These are phyloP conservation scores for Anoura caudifer DNA, from an alignment of 2,113 vertebrate genomes.

Conservation along the genomic window DNA sequence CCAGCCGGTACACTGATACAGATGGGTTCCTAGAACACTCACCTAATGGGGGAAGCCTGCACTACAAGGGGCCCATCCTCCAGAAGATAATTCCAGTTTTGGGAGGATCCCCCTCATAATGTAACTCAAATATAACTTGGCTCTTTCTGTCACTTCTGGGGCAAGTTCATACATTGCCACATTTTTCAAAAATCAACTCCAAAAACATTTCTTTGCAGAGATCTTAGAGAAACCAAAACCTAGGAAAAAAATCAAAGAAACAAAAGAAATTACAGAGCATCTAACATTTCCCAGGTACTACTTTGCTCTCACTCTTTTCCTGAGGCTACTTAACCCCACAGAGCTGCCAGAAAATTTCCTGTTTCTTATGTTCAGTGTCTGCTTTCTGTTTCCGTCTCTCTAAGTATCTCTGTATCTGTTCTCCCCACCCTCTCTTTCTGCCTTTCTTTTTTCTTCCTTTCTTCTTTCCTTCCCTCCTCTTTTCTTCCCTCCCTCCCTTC, in stretches of 20 bases:
- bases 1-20: too few relatives aligned
- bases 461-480: too few relatives aligned
- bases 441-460: background rate
- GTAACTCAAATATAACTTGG: background rate
- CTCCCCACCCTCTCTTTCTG: background rate
- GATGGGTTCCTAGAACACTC: too few relatives aligned
- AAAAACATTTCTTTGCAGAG: background rate
- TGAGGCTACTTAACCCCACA: background rate
- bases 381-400: background rate
- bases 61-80: too few relatives aligned
- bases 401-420: background rate
- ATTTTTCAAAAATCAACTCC: background rate
- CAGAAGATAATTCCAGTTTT: too few relatives aligned
- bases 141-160: background rate
- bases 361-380: background rate
- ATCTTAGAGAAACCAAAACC: background rate
- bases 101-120: background rate
- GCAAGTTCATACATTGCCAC: background rate
- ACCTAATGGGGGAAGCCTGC: too few relatives aligned
- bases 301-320: background rate
- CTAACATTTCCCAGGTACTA: background rate
- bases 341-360: background rate
- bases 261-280: background rate
- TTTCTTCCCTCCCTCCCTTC: background rate
- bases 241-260: background rate